A percentile compares a stretch with the other conserved stretches of the same genome.
Conservation (phyloP, 2,113 vertebrate species). For the Dissostichus mawsoni region DNA sequence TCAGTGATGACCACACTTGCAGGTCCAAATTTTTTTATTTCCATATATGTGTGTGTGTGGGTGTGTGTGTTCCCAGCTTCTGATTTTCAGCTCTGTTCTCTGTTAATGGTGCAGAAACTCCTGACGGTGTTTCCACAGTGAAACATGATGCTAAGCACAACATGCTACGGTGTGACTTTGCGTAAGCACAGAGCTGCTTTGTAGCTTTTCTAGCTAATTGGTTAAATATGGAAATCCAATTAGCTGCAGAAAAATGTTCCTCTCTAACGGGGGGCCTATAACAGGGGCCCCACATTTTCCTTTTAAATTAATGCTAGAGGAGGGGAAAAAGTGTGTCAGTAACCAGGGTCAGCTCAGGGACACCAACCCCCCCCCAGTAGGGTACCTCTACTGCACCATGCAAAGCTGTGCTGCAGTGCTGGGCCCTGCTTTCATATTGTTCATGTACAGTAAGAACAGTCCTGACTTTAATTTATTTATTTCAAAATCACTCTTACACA, state of each 20-base stretch:
- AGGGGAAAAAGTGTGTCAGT: slow-evolving; percentile 64
- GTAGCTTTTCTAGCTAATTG: slow-evolving; percentile 82
- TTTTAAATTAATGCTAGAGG: slow-evolving; percentile 60
- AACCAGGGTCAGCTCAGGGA: slow-evolving; percentile 63
- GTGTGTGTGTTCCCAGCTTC: slow-evolving; percentile 51
- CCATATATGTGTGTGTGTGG: slow-evolving; percentile 2
- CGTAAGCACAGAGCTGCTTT: slow-evolving; percentile 73
- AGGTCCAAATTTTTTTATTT: slow-evolving; percentile 84
- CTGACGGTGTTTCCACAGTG: slow-evolving; percentile 80
- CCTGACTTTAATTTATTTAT: background rate
- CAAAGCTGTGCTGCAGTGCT: background rate
- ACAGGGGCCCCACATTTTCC: slow-evolving; percentile 66
- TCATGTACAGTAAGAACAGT: background rate
- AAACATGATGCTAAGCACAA: slow-evolving; percentile 84
- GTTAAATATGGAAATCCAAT: slow-evolving; percentile 87
- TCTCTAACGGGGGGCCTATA: slow-evolving; percentile 45
- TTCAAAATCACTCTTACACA: background rate
- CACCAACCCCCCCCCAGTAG: slow-evolving; percentile 13
- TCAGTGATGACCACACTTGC: slow-evolving; percentile 98
- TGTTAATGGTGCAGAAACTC: slow-evolving; percentile 86
- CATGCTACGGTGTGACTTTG: slow-evolving; percentile 74
- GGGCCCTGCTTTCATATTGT: background rate
- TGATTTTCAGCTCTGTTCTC: slow-evolving; percentile 83
- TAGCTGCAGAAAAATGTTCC: slow-evolving; percentile 71
- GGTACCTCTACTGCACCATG: slow-evolving; percentile 17